phyloP scores from a whole-genome alignment of 1,140 invertebrate species.

The Drosophila kikkawai region DNA sequence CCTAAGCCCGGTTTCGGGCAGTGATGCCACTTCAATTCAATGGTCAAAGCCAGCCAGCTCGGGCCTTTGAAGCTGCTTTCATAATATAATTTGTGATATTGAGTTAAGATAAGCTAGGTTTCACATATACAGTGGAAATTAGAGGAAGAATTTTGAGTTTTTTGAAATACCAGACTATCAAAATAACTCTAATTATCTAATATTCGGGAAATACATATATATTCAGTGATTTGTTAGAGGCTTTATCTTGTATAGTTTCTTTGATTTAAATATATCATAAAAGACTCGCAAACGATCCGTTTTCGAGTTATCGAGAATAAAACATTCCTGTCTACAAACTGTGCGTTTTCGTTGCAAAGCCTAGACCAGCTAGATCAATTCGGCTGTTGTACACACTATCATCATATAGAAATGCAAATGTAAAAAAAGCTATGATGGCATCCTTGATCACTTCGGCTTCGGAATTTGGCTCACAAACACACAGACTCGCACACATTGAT shows the following conservation, averaged over 20 bases:
- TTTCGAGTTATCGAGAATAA: not conserved
- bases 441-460: slow-evolving; percentile 17
- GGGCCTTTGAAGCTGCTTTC: not conserved
- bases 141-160: too few species aligned
- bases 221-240: not conserved
- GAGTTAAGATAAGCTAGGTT: too few species aligned
- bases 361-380: not conserved
- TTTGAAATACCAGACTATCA: too few species aligned
- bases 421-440: slow-evolving; percentile 3
- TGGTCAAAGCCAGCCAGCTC: not conserved
- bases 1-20: slow-evolving; percentile 15
- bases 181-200: not conserved
- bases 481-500: slow-evolving; percentile 30
- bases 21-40: slow-evolving; percentile 8
- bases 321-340: too few species aligned
- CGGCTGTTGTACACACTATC: not conserved
- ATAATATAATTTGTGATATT: too few species aligned
- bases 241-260: not conserved
- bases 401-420: not conserved
- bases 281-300: not conserved
- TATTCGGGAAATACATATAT: not conserved
- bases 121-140: too few species aligned
- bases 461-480: slow-evolving; percentile 47
- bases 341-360: not conserved
- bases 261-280: not conserved